Conservation (phyloP, 2,797 vertebrate species). For the Lophius americanus region DNA sequence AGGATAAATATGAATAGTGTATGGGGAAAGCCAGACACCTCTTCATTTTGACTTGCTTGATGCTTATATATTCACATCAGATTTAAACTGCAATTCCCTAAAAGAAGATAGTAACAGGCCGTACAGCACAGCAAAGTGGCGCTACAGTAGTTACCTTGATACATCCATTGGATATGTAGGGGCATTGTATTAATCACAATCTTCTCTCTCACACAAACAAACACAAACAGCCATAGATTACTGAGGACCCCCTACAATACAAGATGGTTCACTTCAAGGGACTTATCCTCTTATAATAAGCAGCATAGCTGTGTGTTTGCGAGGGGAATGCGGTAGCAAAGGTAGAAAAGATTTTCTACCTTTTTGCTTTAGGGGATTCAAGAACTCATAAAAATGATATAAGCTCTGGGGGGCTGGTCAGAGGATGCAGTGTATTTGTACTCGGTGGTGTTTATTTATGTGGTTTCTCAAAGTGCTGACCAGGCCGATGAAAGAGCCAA, state of each 20-base stretch:
- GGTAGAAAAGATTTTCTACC: conserved; percentile 29
- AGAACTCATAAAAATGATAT: conserved; percentile 66
- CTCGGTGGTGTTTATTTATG: conserved; percentile 13
- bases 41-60: background rate
- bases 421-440: conserved; percentile 16
- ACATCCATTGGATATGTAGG: no score
- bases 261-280: no score
- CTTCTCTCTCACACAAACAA: background rate
- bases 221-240: background rate
- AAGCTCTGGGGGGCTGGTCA: conserved; percentile 42
- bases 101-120: conserved; percentile 19
- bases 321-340: conserved; percentile 28
- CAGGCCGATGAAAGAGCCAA: conserved; percentile 65
- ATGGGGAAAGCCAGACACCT: background rate
- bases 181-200: no score
- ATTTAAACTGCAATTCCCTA: conserved; percentile 8
- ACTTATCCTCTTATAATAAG: no score
- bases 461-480: conserved; percentile 66
- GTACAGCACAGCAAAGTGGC: conserved; percentile 21
- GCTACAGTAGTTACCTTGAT: conserved; percentile 29
- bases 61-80: conserved; percentile 2
- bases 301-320: conserved; percentile 15
- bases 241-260: no score
- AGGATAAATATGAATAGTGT: background rate
- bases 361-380: conserved; percentile 24